These are phyloP conservation scores for Caenorhabditis zanzibari DNA, from an alignment of 2,888 invertebrate species.

Conservation along the genomic window DNA sequence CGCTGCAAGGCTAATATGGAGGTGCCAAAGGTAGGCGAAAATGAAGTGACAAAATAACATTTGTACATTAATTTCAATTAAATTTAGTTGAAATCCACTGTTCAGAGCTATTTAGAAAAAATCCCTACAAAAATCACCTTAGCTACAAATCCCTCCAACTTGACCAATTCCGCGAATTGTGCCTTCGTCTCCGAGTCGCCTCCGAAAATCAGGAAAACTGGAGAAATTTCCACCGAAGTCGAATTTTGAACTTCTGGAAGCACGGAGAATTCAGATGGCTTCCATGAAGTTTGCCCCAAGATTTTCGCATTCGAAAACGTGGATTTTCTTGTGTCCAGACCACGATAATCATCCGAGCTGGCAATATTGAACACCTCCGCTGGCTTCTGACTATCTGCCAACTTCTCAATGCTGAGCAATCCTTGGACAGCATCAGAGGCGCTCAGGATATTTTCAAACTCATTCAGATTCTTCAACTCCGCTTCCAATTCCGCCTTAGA, in stretches of 20 bases:
- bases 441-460: conserved; percentile 13
- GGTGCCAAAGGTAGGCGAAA: too few relatives aligned
- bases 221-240: neutral
- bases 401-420: conserved; percentile 19
- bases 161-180: conserved; percentile 34
- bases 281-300: conserved; percentile 11
- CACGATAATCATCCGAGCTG: conserved; percentile 4
- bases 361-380: conserved; percentile 62
- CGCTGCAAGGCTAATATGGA: too few relatives aligned
- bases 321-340: neutral
- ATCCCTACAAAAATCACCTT: too few relatives aligned
- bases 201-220: conserved; percentile 47
- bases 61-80: too few relatives aligned
- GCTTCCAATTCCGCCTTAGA: conserved; percentile 7
- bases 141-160: conserved; percentile 2
- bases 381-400: conserved; percentile 24
- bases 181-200: conserved; percentile 1
- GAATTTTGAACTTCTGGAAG: neutral
- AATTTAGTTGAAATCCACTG: too few relatives aligned
- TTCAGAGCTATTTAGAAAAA: too few relatives aligned
- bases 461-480: neutral
- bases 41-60: too few relatives aligned
- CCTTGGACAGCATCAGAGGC: conserved; percentile 26
- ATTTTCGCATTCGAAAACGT: conserved; percentile 18
- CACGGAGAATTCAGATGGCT: neutral